Evolutionary conservation across 2,888 invertebrate genomes (phyloP), one percentile per base, ranked within the genome.

Genomic region (Heliconius cydno): DNA sequence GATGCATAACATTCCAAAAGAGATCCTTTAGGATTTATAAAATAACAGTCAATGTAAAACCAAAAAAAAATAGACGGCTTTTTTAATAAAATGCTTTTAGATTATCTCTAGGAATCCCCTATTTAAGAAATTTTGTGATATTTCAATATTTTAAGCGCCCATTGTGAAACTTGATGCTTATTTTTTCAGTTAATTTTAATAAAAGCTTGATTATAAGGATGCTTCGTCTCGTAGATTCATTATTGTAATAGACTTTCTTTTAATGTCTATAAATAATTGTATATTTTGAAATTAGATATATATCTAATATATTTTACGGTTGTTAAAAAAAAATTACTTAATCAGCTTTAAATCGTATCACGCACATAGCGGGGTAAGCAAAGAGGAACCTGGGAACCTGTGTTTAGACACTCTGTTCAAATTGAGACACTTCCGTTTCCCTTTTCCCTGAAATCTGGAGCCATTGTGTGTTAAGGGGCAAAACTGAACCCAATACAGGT

Each of bases 101-200:
- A 9, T 34, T 34, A 1, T 0, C 22, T 41, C 41, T 46, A 46
- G 25, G 41, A 70, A 7, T 70, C n/a, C n/a, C 25, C 41, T 70
- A 41, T 70, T 41, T 28, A 15, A 25, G 22, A 19, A 70, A 28
- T 13, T n/a, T 60, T 60, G 60, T 60, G 60, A 68, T n/a, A 12
- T n/a, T 68, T 70, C 25, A 46, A 46, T 19, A 70, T 70, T 70
- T 70, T 46, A 41, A 46, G 25, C 25, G 5, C 3, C 46, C 70
- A 70, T 70, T 70, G 70, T 70, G 15, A 19, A 7, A 28, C 6
- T 68, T n/a, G 3, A 19, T 41, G 25, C 7, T 70, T 70, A 34
- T 38, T 70, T 46, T 41, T 46, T 46, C 70, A 46, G 70, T 46
- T 70, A 70, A 46, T 70, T 70, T 46, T 41, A 25, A 70, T 46